Evolutionary conservation across 2,797 vertebrate species (phyloP).

Genomic region (Benthosema pterotum): DNA sequence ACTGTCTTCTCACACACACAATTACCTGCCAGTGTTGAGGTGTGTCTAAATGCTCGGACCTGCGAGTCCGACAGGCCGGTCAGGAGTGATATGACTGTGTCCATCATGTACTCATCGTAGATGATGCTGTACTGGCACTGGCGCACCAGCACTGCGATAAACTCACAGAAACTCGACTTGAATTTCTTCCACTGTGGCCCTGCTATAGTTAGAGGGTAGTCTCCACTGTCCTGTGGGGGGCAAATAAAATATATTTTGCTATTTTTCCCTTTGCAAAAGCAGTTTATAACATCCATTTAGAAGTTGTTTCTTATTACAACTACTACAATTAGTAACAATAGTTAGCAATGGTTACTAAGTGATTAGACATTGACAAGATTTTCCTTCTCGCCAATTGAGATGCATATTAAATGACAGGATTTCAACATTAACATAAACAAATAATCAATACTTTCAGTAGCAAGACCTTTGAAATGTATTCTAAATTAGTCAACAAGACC

Average conservation of each 20-base stretch:
- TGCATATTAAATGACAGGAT: no score
- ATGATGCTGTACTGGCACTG: constrained; percentile 99
- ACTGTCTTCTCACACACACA: not conserved
- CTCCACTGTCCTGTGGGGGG: constrained; percentile 91
- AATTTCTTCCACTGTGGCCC: constrained; percentile 99
- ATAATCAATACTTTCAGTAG: no score
- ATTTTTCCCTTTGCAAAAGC: no score
- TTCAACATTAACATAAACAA: no score
- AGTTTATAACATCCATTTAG: no score
- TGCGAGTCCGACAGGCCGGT: constrained; percentile 98
- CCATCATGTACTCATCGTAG: constrained; percentile 99
- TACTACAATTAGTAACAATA: no score
- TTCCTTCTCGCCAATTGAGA: no score
- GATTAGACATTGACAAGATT: no score
- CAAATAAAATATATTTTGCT: constrained; percentile 3
- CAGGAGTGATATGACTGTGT: constrained; percentile 97
- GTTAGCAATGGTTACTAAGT: no score
- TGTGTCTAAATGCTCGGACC: constrained; percentile 98
- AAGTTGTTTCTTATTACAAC: no score
- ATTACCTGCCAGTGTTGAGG: constrained; percentile 96
- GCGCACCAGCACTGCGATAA: constrained; percentile 95
- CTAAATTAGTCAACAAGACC: no score
- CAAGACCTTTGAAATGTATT: no score
- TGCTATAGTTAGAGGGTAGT: constrained; percentile 98
- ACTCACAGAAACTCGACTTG: constrained; percentile 98